These are phyloP conservation scores for Radopholus similis DNA, from an alignment of 1,140 invertebrate genomes.

Conservation along the genomic window DNA sequence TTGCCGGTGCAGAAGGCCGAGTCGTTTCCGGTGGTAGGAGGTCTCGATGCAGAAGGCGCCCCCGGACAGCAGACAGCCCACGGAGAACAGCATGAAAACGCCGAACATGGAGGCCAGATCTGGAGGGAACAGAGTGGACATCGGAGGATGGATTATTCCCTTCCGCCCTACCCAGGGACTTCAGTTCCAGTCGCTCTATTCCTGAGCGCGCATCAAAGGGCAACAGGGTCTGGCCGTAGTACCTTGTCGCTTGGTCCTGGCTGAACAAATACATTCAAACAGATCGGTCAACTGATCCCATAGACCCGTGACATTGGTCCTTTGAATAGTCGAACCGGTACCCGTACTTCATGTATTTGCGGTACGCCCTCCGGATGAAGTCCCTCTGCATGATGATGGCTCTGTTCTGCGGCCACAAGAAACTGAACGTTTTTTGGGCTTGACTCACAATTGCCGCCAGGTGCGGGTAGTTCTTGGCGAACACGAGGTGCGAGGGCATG, in stretches of 20 bases:
- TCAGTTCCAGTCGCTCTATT: slow-evolving; percentile 5
- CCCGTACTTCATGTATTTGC: slow-evolving; percentile 22
- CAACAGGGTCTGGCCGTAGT: not conserved
- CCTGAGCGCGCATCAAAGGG: not conserved
- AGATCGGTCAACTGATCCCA: not conserved
- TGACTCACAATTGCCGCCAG: not conserved
- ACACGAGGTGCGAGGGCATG: slow-evolving; percentile 35
- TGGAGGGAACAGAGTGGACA: not conserved
- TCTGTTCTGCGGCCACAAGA: slow-evolving; percentile 19
- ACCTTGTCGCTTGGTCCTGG: not conserved
- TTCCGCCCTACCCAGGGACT: not conserved
- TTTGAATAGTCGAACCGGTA: not conserved
- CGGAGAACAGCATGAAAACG: not conserved
- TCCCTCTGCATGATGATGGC: slow-evolving; percentile 42
- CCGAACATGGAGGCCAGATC: slow-evolving; percentile 16
- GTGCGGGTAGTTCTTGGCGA: slow-evolving; percentile 14
- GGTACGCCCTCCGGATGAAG: slow-evolving; percentile 37
- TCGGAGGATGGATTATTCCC: not conserved
- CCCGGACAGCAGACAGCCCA: slow-evolving; percentile 2
- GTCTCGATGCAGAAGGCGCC: slow-evolving; percentile 7
- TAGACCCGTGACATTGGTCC: not conserved
- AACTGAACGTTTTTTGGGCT: slow-evolving; percentile 19
- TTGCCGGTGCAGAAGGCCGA: not conserved
- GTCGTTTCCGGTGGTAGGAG: not conserved
- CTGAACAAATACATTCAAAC: not conserved